Conservation (phyloP, 2,888 invertebrate genomes). For the Neria commutata region DNA sequence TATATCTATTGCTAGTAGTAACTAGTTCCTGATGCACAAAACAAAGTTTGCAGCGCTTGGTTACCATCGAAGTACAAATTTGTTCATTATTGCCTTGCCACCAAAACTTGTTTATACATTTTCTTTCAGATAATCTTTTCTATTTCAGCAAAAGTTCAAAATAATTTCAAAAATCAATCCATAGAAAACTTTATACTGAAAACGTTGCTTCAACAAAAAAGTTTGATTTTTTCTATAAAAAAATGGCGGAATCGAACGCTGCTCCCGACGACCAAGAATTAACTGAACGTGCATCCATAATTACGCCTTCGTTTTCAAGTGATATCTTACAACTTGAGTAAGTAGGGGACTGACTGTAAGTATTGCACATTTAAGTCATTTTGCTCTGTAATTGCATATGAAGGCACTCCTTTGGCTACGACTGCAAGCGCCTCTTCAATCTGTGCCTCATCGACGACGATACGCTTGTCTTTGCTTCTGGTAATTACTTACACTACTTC, state of each 20-base stretch:
- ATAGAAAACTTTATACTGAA: slow-evolving; percentile 12
- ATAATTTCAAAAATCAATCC: slow-evolving; percentile 30
- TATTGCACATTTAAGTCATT: background rate
- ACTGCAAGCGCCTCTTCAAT: slow-evolving; percentile 81
- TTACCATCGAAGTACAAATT: no score
- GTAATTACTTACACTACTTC: slow-evolving; percentile 80
- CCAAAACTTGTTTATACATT: no score
- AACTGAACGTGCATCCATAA: slow-evolving; percentile 22
- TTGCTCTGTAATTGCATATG: background rate
- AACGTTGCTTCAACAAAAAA: no score
- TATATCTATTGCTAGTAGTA: no score
- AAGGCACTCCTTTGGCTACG: slow-evolving; percentile 82
- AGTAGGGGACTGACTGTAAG: no score
- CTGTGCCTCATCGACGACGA: slow-evolving; percentile 76
- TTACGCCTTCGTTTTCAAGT: slow-evolving; percentile 39
- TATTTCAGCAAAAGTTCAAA: slow-evolving; percentile 31
- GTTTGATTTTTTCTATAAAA: no score
- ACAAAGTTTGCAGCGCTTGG: no score
- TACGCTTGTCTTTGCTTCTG: slow-evolving; percentile 79
- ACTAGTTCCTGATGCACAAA: no score
- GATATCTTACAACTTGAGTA: slow-evolving; percentile 49
- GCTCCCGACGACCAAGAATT: no score
- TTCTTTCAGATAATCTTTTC: no score
- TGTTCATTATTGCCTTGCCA: no score
- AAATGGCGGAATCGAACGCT: no score